Evolutionary conservation across 2,888 invertebrate species (phyloP), one percentile per base, ranked within the genome.

Genomic region (Coelinius sp.): DNA sequence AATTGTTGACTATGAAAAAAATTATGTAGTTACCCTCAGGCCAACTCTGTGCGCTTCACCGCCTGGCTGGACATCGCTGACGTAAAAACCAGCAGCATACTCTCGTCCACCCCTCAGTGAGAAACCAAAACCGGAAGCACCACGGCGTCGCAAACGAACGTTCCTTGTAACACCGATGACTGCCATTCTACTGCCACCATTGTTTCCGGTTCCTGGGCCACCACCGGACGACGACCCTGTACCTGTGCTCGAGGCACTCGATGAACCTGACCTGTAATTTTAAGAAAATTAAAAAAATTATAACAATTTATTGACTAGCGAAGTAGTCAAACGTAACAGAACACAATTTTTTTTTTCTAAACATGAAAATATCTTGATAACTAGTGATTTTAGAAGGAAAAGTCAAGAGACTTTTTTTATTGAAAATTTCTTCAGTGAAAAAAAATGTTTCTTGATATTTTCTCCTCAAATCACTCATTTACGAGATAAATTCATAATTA

Each of bases 71-170:
- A 98, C 94, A 82, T 93, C 93, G 22, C 97, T 96, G 73, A 98
- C 93, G 88, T 96, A 97, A 88, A 97, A 95, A 31, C 98, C 98
- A 0, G 96, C 95, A 24, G 95, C 94, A 86, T 97, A 95, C 85
- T 98, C 98, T 76, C 93, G 91, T 14, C 98, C 97, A 27, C 96
- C 96, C 2, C 96, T 91, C 70, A 96, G 88, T 1, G 95, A 93
- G 88, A 96, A 96, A 0, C 96, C 96, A 82, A 94, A 93, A 20
- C 93, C 92, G 5, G 93, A 92, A 70, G 89, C 90, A 75, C 91
- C 91, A 0, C 91, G 89, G 68, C 90, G 89, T 49, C 90, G 87
- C 38, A 90, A 90, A 64, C 92, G 89, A 14, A 91, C 89, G 74
- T 91, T 88, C 22, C 92, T 90, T 73, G 92, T 88, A 12, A 92